Base-by-base conservation (phyloP, 2,888 invertebrate genomes). In the Brachycybe producta region DNA sequence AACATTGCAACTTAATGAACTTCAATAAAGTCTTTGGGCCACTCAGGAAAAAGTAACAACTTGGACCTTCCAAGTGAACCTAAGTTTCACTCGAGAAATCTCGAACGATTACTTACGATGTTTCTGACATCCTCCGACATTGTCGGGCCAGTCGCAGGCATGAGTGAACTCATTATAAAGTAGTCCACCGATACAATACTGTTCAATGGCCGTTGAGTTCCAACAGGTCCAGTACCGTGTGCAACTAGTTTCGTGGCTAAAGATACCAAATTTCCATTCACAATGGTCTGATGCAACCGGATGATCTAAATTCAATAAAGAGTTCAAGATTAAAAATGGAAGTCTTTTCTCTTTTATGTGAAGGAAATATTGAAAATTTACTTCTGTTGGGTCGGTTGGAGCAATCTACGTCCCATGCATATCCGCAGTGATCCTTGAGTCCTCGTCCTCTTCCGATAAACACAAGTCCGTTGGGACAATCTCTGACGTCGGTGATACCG, bases 191-290 rank as follows among this genome's bases (percentile, higher is more conserved):
- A 88, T 88, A 69, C 90, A 90, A 47, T 87, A 78, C 67, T 90
- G 88, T 64, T 90, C 88, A 0, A 86, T 87, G 11, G 87, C 83
- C 0, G 90, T 90, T 15, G 88, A 88, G 67, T 90, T 90, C 90
- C 88, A 90, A 67, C 90, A 90, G 0, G 88, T 88, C 88, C 88
- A 90, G 67, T 88, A 90, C 43, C 88, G 74, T 3, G 88, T 90
- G 71, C 90, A 90, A 1, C 86, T 87, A 1, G 87, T 88, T 72
- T 88, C 88, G 67, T 90, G 90, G 0, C 88, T 88, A 70, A 88
- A 88, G 64, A 90, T 88, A 41, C 90, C 90, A 68, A 87, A 90
- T 59, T 87, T 70, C 87, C 88, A 90, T 66, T 85, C 87, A 62
- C 90, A 90, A 64, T 88, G 87, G 59, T 88, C 87, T 2, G 80